Evolutionary conservation across 2,113 vertebrate species (phyloP).

Genomic region (Psittacara wagleri): DNA sequence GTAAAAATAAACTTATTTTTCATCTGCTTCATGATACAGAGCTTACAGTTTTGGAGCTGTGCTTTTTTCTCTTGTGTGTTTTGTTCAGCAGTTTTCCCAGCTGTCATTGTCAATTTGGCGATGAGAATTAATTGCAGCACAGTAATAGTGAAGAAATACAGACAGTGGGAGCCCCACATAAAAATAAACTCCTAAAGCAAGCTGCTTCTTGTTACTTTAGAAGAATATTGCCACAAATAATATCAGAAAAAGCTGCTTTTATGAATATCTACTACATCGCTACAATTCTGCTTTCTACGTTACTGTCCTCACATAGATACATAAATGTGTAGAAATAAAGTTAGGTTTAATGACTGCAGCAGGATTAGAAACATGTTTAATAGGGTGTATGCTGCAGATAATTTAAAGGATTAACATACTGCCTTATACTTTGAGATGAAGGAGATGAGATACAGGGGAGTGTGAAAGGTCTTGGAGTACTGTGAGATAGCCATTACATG

Average conservation of each 20-base stretch:
- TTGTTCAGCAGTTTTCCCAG: not conserved
- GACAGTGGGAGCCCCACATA: not conserved
- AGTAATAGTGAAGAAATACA: not conserved
- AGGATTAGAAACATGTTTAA: not conserved
- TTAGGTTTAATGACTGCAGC: not conserved
- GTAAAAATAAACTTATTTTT: constrained; percentile 16
- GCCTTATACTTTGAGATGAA: not conserved
- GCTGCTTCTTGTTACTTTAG: not conserved
- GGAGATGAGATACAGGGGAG: not conserved
- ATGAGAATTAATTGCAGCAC: not conserved
- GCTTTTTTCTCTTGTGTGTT: not conserved
- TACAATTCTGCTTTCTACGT: not conserved
- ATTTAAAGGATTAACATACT: not conserved
- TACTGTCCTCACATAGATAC: not conserved
- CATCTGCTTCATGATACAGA: not conserved
- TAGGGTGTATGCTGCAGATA: not conserved
- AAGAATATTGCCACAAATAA: not conserved
- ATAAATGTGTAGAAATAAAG: not conserved
- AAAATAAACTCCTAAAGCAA: not conserved
- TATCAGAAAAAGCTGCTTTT: not conserved
- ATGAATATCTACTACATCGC: not conserved
- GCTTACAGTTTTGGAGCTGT: not conserved
- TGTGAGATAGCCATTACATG: not conserved
- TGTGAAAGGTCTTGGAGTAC: not conserved
- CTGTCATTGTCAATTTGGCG: not conserved